Evolutionary conservation across 2,113 vertebrate genomes (phyloP).

Genomic region (sheep (Ovis aries)): DNA sequence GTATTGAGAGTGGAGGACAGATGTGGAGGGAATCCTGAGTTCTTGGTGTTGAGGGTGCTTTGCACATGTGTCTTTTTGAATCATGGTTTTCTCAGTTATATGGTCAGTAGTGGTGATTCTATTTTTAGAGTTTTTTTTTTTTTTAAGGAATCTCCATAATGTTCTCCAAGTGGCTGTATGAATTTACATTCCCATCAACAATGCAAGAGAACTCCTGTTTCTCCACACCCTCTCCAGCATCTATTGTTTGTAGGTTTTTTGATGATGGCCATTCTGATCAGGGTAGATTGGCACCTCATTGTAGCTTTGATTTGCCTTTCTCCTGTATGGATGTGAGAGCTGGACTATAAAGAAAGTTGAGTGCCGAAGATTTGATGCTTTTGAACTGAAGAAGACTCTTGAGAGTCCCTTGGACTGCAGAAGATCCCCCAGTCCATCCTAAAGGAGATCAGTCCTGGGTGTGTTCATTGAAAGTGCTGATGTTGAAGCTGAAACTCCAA

Average conservation of each 20-base stretch:
- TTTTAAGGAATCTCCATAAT: background rate
- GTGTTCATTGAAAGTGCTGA: no score
- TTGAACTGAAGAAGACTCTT: no score
- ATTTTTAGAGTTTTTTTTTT: background rate
- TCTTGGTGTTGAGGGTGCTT: background rate
- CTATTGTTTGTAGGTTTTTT: background rate
- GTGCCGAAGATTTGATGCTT: no score
- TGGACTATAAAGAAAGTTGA: no score
- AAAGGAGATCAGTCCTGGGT: no score
- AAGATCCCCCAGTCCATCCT: no score
- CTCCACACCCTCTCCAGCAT: background rate
- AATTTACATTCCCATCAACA: background rate
- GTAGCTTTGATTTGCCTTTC: no score
- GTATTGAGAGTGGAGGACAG: background rate
- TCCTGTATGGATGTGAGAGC: no score
- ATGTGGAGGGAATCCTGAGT: background rate
- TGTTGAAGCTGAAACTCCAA: no score
- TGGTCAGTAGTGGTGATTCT: background rate
- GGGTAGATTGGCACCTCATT: no score
- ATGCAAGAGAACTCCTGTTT: background rate
- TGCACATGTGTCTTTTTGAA: background rate
- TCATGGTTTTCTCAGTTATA: background rate
- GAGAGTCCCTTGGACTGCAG: no score
- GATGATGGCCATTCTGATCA: no score
- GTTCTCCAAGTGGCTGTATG: background rate